phyloP scores from a whole-genome alignment of 2,113 vertebrate genomes.

The Oceanodroma tethys region DNA sequence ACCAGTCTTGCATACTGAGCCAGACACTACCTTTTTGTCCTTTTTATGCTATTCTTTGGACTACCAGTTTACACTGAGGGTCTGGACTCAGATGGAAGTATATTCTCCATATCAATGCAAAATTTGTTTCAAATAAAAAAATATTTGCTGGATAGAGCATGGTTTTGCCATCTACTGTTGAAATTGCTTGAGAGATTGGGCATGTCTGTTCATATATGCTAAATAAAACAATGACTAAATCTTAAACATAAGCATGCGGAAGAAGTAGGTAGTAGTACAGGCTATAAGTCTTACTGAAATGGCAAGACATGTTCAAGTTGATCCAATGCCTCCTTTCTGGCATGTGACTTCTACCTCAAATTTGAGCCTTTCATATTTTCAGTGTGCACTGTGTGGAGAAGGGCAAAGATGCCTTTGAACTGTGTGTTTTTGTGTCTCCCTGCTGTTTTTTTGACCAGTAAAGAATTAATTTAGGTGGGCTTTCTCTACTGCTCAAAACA shows the following conservation, averaged over 20 bases:
- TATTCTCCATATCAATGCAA: neutral
- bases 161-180: neutral
- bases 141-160: neutral
- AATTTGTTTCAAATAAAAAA: neutral
- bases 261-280: neutral
- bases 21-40: neutral
- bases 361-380: neutral
- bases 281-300: neutral
- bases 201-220: neutral
- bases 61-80: neutral
- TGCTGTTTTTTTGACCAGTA: neutral
- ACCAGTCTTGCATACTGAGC: neutral
- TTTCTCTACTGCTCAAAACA: neutral
- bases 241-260: neutral
- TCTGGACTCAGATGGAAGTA: rapidly evolving
- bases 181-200: neutral
- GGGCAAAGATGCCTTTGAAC: neutral
- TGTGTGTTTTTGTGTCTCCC: neutral
- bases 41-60: neutral
- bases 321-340: neutral
- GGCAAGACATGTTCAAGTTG: neutral
- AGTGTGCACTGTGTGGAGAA: neutral
- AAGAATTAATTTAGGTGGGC: neutral
- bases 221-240: neutral
- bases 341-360: neutral